Evolutionary conservation across 2,797 vertebrate species (phyloP).

Genomic region (Graptemys geographica): DNA sequence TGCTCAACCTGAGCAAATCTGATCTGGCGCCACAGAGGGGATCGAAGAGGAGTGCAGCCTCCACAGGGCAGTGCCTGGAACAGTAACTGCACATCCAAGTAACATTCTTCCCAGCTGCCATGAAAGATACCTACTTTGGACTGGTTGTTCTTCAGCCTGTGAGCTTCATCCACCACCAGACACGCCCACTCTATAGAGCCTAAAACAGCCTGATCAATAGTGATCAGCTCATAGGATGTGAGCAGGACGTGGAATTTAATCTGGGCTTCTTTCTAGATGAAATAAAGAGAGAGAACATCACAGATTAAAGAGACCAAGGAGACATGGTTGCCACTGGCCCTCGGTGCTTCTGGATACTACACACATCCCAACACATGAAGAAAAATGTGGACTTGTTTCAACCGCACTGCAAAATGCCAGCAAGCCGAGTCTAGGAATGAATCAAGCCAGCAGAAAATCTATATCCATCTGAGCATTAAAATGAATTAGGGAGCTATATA

Average conservation of each 20-base stretch:
- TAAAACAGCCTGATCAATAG: constrained; percentile 96
- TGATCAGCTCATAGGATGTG: constrained; percentile 98
- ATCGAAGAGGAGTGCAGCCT: rapidly evolving
- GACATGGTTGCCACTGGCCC: rapidly evolving
- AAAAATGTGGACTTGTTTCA: neutral
- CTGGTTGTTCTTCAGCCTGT: constrained; percentile 98
- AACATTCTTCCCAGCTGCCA: rapidly evolving
- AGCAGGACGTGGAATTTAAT: constrained; percentile 98
- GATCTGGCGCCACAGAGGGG: neutral
- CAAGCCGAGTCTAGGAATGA: neutral
- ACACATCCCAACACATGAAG: neutral
- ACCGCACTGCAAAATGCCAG: neutral
- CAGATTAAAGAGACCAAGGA: neutral
- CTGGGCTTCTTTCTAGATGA: constrained; percentile 92
- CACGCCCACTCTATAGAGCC: constrained; percentile 98
- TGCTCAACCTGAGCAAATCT: neutral
- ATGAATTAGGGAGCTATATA: neutral
- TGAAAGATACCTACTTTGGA: constrained; percentile 88
- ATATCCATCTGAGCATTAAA: rapidly evolving
- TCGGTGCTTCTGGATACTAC: neutral
- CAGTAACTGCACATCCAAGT: rapidly evolving
- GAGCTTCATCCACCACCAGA: constrained; percentile 97
- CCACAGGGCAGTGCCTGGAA: rapidly evolving
- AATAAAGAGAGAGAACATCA: constrained; percentile 10
- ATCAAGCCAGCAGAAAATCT: rapidly evolving